phyloP scores from a whole-genome alignment of 2,888 invertebrate genomes.

The Pediacus dermestoides region DNA sequence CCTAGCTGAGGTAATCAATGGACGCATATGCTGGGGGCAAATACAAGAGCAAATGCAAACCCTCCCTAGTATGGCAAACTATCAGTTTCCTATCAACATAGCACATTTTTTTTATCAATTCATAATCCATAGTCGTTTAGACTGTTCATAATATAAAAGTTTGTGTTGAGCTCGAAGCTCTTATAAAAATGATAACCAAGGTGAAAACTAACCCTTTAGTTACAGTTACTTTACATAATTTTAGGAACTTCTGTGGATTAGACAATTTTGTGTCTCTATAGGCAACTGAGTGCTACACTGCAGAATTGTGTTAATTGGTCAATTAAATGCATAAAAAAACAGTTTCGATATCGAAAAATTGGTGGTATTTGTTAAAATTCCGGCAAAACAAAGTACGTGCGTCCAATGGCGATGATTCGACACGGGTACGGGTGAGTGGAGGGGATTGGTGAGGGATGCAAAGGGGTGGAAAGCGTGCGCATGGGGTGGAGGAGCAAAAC shows the following conservation, averaged over 20 bases:
- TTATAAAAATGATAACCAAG: too few species aligned
- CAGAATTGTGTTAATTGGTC: too few species aligned
- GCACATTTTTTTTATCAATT: too few species aligned
- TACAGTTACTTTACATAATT: too few species aligned
- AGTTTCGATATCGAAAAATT: constrained; percentile 7
- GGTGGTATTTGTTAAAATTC: constrained; percentile 35
- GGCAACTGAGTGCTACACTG: too few species aligned
- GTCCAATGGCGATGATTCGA: constrained; percentile 36
- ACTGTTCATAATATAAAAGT: too few species aligned
- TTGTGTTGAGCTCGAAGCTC: too few species aligned
- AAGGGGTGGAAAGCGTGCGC: constrained; percentile 46
- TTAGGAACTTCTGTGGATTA: too few species aligned
- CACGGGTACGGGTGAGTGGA: constrained; percentile 43
- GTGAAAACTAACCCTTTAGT: too few species aligned
- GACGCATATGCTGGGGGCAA: constrained; percentile 27
- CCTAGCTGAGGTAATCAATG: constrained; percentile 26
- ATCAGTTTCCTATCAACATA: constrained; percentile 1
- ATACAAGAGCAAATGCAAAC: constrained; percentile 31
- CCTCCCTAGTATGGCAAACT: constrained; percentile 30
- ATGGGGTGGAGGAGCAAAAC: constrained; percentile 59
- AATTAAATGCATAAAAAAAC: constrained; percentile 4
- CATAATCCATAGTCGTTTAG: too few species aligned
- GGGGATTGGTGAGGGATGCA: constrained; percentile 30
- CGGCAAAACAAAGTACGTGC: constrained; percentile 40
- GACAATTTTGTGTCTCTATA: too few species aligned